A percentile compares a stretch with the other conserved stretches of the same genome.
phyloP scores from a whole-genome alignment of 2,888 invertebrate genomes.

The Silvanus unidentatus region DNA sequence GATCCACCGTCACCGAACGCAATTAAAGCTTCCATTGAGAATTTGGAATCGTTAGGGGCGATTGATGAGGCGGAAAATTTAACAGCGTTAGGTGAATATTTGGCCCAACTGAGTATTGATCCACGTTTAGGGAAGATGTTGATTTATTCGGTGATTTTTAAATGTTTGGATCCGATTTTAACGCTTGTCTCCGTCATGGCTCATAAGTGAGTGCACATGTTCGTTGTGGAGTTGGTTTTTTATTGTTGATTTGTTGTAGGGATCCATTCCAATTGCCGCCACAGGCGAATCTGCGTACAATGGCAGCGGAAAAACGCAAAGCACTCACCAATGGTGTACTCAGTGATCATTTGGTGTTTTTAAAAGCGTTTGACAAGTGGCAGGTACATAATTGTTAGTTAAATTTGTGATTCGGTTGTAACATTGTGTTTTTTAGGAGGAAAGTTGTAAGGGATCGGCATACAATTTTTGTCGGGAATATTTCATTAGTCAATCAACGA shows the following conservation, averaged over 20 bases:
- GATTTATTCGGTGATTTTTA: slow-evolving; percentile 80
- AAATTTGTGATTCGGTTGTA: too few relatives aligned
- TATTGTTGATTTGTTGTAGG: slow-evolving; percentile 34
- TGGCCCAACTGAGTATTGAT: slow-evolving; percentile 88
- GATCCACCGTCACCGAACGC: slow-evolving; percentile 79
- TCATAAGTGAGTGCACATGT: slow-evolving; percentile 54
- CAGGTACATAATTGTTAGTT: slow-evolving; percentile 42
- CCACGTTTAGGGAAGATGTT: slow-evolving; percentile 90
- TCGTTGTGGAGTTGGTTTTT: too few relatives aligned
- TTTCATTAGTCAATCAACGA: slow-evolving; percentile 71
- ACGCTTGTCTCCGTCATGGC: slow-evolving; percentile 86
- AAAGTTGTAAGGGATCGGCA: slow-evolving; percentile 58
- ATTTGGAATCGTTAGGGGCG: slow-evolving; percentile 75
- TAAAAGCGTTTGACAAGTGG: slow-evolving; percentile 69
- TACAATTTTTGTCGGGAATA: slow-evolving; percentile 68
- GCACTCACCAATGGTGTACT: slow-evolving; percentile 68
- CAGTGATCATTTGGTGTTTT: slow-evolving; percentile 85
- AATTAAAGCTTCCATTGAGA: slow-evolving; percentile 67
- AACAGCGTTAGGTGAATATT: slow-evolving; percentile 80
- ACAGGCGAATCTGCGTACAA: slow-evolving; percentile 58
- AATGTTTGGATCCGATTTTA: slow-evolving; percentile 87
- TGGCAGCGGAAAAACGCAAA: slow-evolving; percentile 57
- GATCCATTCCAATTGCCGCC: slow-evolving; percentile 75
- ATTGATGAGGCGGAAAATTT: slow-evolving; percentile 79
- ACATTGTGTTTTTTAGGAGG: too few relatives aligned